These are phyloP conservation scores for Rhagonycha fulva DNA, from an alignment of 2,888 invertebrate species.

Conservation along the genomic window DNA sequence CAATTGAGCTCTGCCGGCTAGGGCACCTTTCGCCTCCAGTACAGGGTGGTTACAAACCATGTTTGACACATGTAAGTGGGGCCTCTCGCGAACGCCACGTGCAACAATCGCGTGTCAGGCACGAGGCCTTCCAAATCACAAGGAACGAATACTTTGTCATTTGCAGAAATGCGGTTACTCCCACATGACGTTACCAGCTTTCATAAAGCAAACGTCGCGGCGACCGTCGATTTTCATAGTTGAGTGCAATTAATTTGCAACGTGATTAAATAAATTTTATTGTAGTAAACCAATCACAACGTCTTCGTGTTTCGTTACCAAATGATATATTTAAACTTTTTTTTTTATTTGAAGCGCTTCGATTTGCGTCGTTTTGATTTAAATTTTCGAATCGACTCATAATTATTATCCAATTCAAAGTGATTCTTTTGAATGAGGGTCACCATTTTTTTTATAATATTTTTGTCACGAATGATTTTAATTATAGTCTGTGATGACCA, in stretches of 20 bases:
- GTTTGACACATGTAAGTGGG: conserved; percentile 55
- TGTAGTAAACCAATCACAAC: background rate
- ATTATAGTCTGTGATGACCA: background rate
- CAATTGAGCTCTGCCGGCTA: conserved; percentile 45
- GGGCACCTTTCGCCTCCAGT: conserved; percentile 14
- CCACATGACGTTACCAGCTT: conserved; percentile 20
- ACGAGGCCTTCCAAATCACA: conserved; percentile 40
- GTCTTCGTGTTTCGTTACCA: background rate
- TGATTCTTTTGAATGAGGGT: too few species aligned
- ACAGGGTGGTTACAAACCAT: conserved; percentile 44
- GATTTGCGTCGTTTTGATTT: background rate
- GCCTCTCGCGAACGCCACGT: conserved; percentile 37
- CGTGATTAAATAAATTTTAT: background rate
- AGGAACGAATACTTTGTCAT: conserved; percentile 34
- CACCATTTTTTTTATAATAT: too few species aligned
- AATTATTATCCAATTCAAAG: too few species aligned
- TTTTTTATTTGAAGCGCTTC: too few species aligned
- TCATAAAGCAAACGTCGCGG: background rate
- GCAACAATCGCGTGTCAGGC: conserved; percentile 43
- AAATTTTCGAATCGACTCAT: too few species aligned
- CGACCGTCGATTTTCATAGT: conserved; percentile 5
- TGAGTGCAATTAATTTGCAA: background rate
- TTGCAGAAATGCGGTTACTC: conserved; percentile 28
- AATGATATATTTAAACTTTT: too few species aligned
- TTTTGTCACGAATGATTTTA: too few species aligned